Percentiles rank a stretch among this genome's conserved stretches.
These are phyloP conservation scores for Drosophila antonietae DNA, from an alignment of 2,888 invertebrate genomes.

Conservation along the genomic window DNA sequence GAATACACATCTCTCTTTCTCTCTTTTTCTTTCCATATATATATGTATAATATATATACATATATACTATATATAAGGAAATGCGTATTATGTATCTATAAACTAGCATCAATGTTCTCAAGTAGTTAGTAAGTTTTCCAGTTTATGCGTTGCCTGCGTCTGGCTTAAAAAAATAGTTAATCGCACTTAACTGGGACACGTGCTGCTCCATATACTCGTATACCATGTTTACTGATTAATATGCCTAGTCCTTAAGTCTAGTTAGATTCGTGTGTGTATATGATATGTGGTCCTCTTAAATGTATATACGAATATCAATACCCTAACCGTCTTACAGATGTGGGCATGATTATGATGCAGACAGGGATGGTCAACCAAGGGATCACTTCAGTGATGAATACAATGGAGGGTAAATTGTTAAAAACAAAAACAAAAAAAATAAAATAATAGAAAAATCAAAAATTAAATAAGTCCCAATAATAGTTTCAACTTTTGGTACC, in stretches of 20 bases:
- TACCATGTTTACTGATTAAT: constrained; percentile 9
- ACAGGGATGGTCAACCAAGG: constrained; percentile 97
- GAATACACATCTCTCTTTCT: constrained; percentile 11
- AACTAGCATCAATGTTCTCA: constrained; percentile 70
- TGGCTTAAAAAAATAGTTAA: constrained; percentile 54
- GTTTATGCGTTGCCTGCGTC: constrained; percentile 63
- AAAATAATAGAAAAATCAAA: constrained; percentile 17
- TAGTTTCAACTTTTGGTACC: constrained; percentile 31
- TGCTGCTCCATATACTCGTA: constrained; percentile 1
- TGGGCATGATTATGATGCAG: constrained; percentile 98
- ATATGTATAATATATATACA: neutral
- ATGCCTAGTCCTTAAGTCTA: constrained; percentile 52
- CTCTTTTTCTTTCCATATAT: neutral
- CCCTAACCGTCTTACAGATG: constrained; percentile 89
- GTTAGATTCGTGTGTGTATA: constrained; percentile 38
- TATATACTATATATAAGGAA: constrained; percentile 9
- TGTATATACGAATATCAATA: constrained; percentile 55
- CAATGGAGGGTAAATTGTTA: constrained; percentile 88
- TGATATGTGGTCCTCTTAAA: constrained; percentile 41
- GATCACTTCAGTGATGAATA: constrained; percentile 88
- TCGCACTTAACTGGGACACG: constrained; percentile 25
- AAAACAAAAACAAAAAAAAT: constrained; percentile 19
- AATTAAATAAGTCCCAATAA: constrained; percentile 37
- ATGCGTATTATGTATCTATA: constrained; percentile 34
- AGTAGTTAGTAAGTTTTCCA: constrained; percentile 75